A percentile compares a stretch with the other conserved stretches of the same genome.
Conservation (phyloP, 2,113 vertebrate species). For the Collichthys lucidus region DNA sequence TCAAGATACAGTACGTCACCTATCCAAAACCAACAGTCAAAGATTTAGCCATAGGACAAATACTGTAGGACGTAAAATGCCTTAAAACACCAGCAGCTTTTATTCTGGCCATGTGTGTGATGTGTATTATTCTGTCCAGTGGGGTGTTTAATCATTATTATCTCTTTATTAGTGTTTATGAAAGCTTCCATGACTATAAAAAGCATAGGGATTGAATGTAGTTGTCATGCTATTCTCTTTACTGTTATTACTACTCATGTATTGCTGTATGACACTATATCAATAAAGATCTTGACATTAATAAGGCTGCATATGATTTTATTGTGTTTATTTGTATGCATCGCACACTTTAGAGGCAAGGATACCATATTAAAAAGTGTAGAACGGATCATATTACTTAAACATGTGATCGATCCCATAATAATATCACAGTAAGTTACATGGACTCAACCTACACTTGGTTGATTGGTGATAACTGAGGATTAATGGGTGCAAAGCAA, state of each 20-base stretch:
- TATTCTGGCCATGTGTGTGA: slow-evolving; percentile 73
- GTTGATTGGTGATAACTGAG: background rate
- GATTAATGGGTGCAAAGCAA: background rate
- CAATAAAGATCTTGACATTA: slow-evolving; percentile 84
- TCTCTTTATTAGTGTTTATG: slow-evolving; percentile 67
- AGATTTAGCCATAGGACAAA: slow-evolving; percentile 64
- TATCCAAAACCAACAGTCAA: slow-evolving; percentile 53
- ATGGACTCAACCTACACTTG: background rate
- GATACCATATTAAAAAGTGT: background rate
- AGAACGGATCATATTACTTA: too few relatives aligned
- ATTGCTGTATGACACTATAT: slow-evolving; percentile 81
- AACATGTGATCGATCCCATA: background rate
- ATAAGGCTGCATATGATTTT: slow-evolving; percentile 35
- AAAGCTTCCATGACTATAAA: slow-evolving; percentile 59
- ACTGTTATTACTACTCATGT: slow-evolving; percentile 64
- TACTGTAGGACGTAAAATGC: slow-evolving; percentile 82
- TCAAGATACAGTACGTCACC: slow-evolving; percentile 20
- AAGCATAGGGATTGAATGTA: slow-evolving; percentile 82
- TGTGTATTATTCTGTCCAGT: slow-evolving; percentile 73
- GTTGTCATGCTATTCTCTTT: slow-evolving; percentile 77
- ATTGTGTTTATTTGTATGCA: slow-evolving; percentile 29
- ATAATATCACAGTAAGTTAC: background rate
- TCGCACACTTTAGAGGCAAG: background rate
- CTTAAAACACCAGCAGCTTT: slow-evolving; percentile 86
- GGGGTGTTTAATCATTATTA: slow-evolving; percentile 62